Base-by-base conservation (phyloP, 2,113 vertebrate genomes). In the Eptesicus fuscus region DNA sequence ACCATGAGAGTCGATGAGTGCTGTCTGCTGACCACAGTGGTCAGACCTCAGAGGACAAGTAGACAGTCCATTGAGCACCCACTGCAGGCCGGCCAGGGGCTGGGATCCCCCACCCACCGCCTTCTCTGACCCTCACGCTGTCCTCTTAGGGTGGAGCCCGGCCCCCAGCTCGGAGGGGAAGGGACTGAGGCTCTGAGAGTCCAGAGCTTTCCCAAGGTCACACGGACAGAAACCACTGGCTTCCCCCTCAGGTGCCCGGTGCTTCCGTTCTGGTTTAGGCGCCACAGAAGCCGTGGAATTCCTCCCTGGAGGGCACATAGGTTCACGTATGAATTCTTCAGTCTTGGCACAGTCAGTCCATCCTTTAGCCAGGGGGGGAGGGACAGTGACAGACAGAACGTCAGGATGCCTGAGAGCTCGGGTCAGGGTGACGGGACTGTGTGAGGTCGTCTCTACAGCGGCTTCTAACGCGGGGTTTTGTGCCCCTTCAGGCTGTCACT, bases 41-140 rank as follows among this genome's bases (percentile, higher is more conserved):
- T 70, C 20, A 2, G 67, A 37, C 37, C 40, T 5, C 69, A 13
- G 5, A 25, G 69, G 23, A 71, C 69, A 37, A 71, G 35, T 2
- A 20, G 22, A 71, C 22, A 23, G 22, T 25, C 69, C 37, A 32
- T 11, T 6, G 56, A 40, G 25, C 12, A 40, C 20, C 32, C 40
- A 37, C 53, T 30, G 37, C 4, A 8, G 37, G 32, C 8, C n/a
- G 17, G 25, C 40, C 22, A 23, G 10, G 30, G 4, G 13, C 25
- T 4, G n/a, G 10, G 23, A 5, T 23, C 7, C 5, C 9, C 25
- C 16, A 2, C 32, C 20, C 22, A 4, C 18, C 3, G 6, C 40
- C 42, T 17, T n/a, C 51, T 23, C 7, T 13, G 37, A 44, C 10
- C 61, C 35, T 40, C 18, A 42, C 0, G 3, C 20, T 10, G 23